Evolutionary conservation across 2,888 invertebrate genomes (phyloP).

Genomic region (Biston stratarius): DNA sequence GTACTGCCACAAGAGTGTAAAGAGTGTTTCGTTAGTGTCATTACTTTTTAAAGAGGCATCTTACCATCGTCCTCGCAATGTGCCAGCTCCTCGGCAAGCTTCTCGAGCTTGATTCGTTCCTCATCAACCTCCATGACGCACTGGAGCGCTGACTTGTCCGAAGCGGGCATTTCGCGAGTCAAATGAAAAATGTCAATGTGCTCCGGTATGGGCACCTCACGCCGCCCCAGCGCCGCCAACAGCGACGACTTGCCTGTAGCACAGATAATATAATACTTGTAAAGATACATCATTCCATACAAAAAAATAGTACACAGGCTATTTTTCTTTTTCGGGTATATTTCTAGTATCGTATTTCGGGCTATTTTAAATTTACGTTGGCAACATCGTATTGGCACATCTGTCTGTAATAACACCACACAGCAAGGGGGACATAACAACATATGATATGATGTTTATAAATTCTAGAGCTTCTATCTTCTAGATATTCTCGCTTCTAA

Average conservation of each 20-base stretch:
- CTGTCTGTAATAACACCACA: conserved; percentile 87
- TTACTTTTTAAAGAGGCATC: too few species aligned
- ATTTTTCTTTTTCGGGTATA: too few species aligned
- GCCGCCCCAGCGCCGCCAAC: conserved; percentile 95
- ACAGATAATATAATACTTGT: not conserved
- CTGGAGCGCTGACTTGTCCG: conserved; percentile 97
- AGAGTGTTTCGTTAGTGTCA: too few species aligned
- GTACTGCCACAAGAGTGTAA: not conserved
- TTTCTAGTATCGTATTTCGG: too few species aligned
- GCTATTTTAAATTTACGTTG: too few species aligned
- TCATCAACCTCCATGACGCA: conserved; percentile 99
- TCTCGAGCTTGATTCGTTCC: conserved; percentile 96
- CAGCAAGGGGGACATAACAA: too few species aligned
- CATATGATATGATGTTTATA: too few species aligned
- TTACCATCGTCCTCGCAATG: conserved; percentile 89
- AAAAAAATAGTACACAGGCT: too few species aligned
- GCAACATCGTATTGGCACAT: conserved; percentile 62
- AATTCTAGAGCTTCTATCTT: too few species aligned
- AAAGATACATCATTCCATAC: not conserved
- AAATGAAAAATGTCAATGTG: conserved; percentile 99
- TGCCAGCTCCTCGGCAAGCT: conserved; percentile 95
- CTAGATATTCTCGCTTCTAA: too few species aligned
- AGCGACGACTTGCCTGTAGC: conserved; percentile 96
- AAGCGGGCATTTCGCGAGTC: conserved; percentile 99
- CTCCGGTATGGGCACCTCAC: conserved; percentile 98